Evolutionary conservation across 2,113 vertebrate genomes (phyloP).

Genomic region (Entelurus aequoreus): DNA sequence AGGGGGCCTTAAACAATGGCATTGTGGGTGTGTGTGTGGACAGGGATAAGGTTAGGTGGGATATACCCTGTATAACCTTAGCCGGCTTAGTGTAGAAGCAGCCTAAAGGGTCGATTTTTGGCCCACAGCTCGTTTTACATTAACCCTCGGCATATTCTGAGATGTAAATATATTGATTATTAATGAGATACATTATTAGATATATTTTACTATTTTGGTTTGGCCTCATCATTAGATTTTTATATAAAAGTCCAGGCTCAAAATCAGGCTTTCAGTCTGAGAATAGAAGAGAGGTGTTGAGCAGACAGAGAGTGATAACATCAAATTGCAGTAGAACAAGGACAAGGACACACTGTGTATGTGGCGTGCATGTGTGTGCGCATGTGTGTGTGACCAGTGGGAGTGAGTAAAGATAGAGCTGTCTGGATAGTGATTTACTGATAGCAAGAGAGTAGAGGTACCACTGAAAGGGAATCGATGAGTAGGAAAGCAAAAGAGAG

Average conservation of each 20-base stretch:
- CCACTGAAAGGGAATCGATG: constrained; percentile 51
- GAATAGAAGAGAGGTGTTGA: constrained; percentile 18
- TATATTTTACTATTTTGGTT: too few species aligned
- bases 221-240: too few species aligned
- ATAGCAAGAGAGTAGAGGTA: constrained; percentile 23
- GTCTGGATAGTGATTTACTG: constrained; percentile 55
- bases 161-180: too few species aligned
- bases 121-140: too few species aligned
- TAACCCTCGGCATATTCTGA: too few species aligned
- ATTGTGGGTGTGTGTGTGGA: too few species aligned
- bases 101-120: too few species aligned
- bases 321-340: constrained; percentile 49
- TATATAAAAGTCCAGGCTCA: neutral
- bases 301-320: constrained; percentile 40
- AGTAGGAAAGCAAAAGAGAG: constrained; percentile 41
- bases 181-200: too few species aligned
- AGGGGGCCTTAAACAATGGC: too few species aligned
- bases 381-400: constrained; percentile 13
- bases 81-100: too few species aligned
- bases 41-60: too few species aligned
- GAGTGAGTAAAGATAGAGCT: constrained; percentile 57
- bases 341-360: constrained; percentile 47
- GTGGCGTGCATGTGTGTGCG: constrained; percentile 5
- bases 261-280: neutral
- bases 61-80: too few species aligned